Percentiles rank a stretch among this genome's conserved stretches.
Conservation (phyloP, 2,113 vertebrate genomes). For the Pterophyllum scalare region DNA sequence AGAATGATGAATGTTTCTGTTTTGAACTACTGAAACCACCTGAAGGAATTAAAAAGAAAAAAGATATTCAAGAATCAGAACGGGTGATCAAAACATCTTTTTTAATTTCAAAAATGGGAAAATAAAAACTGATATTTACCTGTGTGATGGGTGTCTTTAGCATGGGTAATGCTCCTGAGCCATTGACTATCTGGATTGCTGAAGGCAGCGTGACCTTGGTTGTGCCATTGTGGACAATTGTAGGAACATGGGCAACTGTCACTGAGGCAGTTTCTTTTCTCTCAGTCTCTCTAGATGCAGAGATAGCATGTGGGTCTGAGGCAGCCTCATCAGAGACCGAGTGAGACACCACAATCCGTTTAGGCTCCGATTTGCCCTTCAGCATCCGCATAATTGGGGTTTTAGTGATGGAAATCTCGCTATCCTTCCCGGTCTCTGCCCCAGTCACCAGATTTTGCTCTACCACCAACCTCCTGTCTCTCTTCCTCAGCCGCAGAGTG, state of each 20-base stretch:
- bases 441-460: constrained; percentile 84
- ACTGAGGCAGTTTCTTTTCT: constrained; percentile 72
- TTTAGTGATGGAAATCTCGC: constrained; percentile 95
- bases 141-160: constrained; percentile 92
- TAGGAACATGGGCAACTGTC: constrained; percentile 84
- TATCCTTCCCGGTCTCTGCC: constrained; percentile 73
- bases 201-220: constrained; percentile 81
- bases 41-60: constrained; percentile 41
- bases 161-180: constrained; percentile 84
- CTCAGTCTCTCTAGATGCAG: constrained; percentile 63
- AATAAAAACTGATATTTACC: constrained; percentile 32
- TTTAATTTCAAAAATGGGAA: neutral
- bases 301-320: constrained; percentile 45
- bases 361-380: constrained; percentile 91
- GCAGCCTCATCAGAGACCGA: constrained; percentile 79
- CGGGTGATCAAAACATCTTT: neutral
- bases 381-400: constrained; percentile 98
- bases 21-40: constrained; percentile 91
- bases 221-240: constrained; percentile 83
- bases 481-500: constrained; percentile 86
- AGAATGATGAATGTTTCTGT: constrained; percentile 78
- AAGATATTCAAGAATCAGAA: neutral
- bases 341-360: constrained; percentile 89
- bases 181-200: constrained; percentile 85
- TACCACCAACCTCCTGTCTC: constrained; percentile 83